Base-by-base conservation (phyloP, 2,888 invertebrate species). In the Ophraella communa region DNA sequence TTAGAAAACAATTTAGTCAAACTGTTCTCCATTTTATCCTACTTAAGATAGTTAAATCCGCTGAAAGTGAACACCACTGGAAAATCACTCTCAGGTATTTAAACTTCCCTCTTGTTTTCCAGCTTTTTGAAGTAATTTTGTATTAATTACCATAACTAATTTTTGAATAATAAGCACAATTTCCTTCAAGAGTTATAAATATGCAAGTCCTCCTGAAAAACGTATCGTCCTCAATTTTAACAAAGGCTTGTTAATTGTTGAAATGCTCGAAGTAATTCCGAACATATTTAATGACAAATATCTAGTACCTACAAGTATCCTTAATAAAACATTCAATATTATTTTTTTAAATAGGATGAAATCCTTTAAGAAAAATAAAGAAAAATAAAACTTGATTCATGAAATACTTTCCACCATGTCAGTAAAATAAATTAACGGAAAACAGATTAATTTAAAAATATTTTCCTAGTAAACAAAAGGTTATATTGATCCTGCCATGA, bases 121-220 rank as follows among this genome's bases (percentile, higher is more conserved):
- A 59, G 67, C 66, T 71, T 70, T 66, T 66, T 64, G 60, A 61
- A 65, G 62, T 69, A 62, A 68, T 64, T 69, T 71, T 69, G 71
- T 70, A 74, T 75, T 72, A 74, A 75, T 73, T 73, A 72, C 68
- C 73, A 75, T 75, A 69, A 73, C 71, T 74, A 71, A 73, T 74
- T 73, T 70, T 70, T 66, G 74, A 74, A 74, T 73, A 73, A 73
- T 72, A 70, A 71, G 67, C 56, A 65, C 62, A 68, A 71, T 71
- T 70, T 24, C 72, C 66, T 68, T 71, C 71, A 62, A 47, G 57
- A 66, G 66, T 73, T 67, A 74, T 74, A 72, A 74, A 73, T 74
- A 74, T 74, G 71, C 70, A 74, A 65, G 65, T 64, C 59, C 60
- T 66, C 61, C 61, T 58, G 27, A 42, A 59, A 18, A 39, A 27